phyloP scores from a whole-genome alignment of 1,140 invertebrate genomes.

The Pseudomyrmex cubaensis region DNA sequence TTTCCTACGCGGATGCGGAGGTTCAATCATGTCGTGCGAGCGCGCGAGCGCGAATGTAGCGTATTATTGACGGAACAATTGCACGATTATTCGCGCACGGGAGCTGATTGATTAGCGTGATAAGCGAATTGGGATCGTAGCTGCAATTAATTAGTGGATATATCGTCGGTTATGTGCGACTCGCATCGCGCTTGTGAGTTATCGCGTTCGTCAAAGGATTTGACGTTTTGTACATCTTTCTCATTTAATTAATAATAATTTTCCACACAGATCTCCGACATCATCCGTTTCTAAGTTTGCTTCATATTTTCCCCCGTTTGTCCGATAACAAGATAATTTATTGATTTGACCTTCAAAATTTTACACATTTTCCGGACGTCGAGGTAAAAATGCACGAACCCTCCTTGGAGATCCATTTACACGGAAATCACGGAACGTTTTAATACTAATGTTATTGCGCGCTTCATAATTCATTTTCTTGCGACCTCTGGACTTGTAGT shows the following conservation, averaged over 20 bases:
- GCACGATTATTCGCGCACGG: conserved; percentile 48
- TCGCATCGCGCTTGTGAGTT: conserved; percentile 1
- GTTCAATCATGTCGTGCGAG: conserved; percentile 37
- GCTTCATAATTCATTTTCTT: too few relatives aligned
- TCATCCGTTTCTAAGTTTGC: too few relatives aligned
- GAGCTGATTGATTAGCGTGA: conserved; percentile 58
- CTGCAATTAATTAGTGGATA: conserved; percentile 57
- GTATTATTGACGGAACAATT: conserved; percentile 58
- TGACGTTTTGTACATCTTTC: background rate
- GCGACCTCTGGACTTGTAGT: too few relatives aligned
- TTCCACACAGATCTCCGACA: background rate
- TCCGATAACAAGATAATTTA: too few relatives aligned
- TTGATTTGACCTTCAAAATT: too few relatives aligned
- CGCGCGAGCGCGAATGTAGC: conserved; percentile 20
- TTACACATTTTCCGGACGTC: too few relatives aligned
- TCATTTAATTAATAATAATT: background rate
- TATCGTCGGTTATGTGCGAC: conserved; percentile 46
- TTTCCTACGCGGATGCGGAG: conserved; percentile 3
- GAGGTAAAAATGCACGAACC: too few relatives aligned
- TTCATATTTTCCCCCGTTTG: too few relatives aligned
- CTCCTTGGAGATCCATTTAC: too few relatives aligned
- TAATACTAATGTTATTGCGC: too few relatives aligned
- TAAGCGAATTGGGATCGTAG: conserved; percentile 54
- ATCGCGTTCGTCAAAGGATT: conserved; percentile 20
- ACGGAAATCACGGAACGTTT: too few relatives aligned